Evolutionary conservation across 2,797 vertebrate species (phyloP).

Genomic region (Monodelphis domestica): DNA sequence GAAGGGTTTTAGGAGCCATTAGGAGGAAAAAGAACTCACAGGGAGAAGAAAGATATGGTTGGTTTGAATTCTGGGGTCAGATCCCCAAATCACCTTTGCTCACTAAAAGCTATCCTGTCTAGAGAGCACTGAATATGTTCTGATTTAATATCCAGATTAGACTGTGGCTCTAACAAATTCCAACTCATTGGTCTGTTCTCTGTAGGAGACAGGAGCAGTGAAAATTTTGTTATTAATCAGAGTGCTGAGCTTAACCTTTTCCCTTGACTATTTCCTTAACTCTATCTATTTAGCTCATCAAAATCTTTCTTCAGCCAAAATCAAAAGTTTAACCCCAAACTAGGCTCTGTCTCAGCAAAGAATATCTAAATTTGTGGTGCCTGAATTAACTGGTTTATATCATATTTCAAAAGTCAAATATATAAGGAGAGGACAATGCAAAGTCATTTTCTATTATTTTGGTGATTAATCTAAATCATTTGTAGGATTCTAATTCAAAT

Average conservation of each 20-base stretch:
- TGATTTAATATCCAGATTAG: not conserved
- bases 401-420: not conserved
- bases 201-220: not conserved
- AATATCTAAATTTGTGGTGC: conserved; percentile 19
- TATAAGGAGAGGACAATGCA: not conserved
- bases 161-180: conserved; percentile 21
- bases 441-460: not conserved
- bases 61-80: not conserved
- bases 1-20: conserved; percentile 14
- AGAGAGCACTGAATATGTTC: conserved; percentile 7
- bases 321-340: not conserved
- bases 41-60: conserved; percentile 37
- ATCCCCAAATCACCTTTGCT: not conserved
- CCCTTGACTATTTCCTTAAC: not conserved
- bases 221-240: not conserved
- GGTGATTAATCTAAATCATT: conserved; percentile 9
- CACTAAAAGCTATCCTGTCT: conserved; percentile 22
- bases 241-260: conserved; percentile 8
- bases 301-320: conserved; percentile 41
- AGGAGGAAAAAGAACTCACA: conserved; percentile 33
- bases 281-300: conserved; percentile 38
- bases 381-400: conserved; percentile 27
- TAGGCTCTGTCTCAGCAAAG: conserved; percentile 16
- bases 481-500: not conserved
- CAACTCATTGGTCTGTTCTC: not conserved